These are phyloP conservation scores for Grus americana DNA, from an alignment of 2,113 vertebrate species.

Conservation along the genomic window DNA sequence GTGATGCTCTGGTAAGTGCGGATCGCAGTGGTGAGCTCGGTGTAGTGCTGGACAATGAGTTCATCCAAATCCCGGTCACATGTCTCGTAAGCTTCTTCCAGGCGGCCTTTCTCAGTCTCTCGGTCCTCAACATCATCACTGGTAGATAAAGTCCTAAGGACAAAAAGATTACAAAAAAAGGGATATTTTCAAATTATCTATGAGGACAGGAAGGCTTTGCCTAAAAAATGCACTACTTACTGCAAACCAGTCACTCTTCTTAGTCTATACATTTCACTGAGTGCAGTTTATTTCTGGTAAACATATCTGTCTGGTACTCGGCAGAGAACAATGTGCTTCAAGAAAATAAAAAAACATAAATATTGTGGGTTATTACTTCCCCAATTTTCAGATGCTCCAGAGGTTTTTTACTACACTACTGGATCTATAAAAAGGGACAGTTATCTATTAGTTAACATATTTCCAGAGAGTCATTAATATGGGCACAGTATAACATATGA, in stretches of 20 bases:
- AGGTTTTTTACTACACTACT: neutral
- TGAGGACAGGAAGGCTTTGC: neutral
- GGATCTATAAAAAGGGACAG: neutral
- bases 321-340: neutral
- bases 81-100: slow-evolving; percentile 96
- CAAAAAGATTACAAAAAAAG: neutral
- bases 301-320: neutral
- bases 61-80: slow-evolving; percentile 92
- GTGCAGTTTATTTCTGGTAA: neutral
- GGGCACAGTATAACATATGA: neutral
- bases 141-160: slow-evolving; percentile 86
- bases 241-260: neutral
- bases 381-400: neutral
- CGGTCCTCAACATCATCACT: slow-evolving; percentile 94
- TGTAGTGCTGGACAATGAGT: slow-evolving; percentile 95
- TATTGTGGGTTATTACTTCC: neutral
- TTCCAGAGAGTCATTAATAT: slow-evolving; percentile 34
- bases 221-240: too few relatives aligned
- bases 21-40: slow-evolving; percentile 94
- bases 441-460: neutral
- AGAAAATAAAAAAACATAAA: neutral
- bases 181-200: neutral
- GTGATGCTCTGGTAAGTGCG: slow-evolving; percentile 99
- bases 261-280: neutral
- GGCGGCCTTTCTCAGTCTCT: slow-evolving; percentile 92